A percentile compares a stretch with the other conserved stretches of the same genome.
These are phyloP conservation scores for Schrankia costaestrigalis DNA, from an alignment of 2,888 invertebrate species.

Conservation along the genomic window DNA sequence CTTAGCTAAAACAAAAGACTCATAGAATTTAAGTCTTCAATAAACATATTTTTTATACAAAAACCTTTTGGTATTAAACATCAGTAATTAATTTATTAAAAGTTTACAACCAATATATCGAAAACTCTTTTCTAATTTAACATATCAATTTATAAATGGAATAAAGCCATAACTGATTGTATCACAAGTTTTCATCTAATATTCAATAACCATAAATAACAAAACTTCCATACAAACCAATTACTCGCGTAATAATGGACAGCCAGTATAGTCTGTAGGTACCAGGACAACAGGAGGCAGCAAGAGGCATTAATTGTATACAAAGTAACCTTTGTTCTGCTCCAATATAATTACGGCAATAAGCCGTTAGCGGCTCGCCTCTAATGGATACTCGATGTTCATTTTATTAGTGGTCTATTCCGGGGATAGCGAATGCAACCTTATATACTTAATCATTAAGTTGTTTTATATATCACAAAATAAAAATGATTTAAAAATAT, in stretches of 20 bases:
- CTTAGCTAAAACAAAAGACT: too few species aligned
- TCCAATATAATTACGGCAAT: slow-evolving; percentile 62
- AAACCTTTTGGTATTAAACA: too few species aligned
- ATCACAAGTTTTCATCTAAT: background rate
- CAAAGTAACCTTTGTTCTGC: slow-evolving; percentile 55
- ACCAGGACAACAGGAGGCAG: slow-evolving; percentile 13
- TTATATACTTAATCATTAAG: too few species aligned
- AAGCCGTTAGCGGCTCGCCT: slow-evolving; percentile 41
- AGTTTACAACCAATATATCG: too few species aligned
- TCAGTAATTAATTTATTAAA: too few species aligned
- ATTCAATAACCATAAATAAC: slow-evolving; percentile 3
- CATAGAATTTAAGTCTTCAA: too few species aligned
- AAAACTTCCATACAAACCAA: slow-evolving; percentile 3
- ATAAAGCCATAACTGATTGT: background rate
- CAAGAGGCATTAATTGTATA: slow-evolving; percentile 34
- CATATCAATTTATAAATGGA: too few species aligned
- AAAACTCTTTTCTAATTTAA: too few species aligned
- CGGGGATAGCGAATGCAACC: too few species aligned
- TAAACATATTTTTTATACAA: too few species aligned
- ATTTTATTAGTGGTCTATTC: slow-evolving; percentile 16
- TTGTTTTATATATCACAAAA: too few species aligned
- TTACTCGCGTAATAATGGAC: slow-evolving; percentile 5
- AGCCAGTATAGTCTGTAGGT: slow-evolving; percentile 16
- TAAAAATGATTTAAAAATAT: too few species aligned
- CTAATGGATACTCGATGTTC: slow-evolving; percentile 57